Evolutionary conservation across 1,140 invertebrate genomes (phyloP).

Genomic region (Caenorhabditis tropicalis): DNA sequence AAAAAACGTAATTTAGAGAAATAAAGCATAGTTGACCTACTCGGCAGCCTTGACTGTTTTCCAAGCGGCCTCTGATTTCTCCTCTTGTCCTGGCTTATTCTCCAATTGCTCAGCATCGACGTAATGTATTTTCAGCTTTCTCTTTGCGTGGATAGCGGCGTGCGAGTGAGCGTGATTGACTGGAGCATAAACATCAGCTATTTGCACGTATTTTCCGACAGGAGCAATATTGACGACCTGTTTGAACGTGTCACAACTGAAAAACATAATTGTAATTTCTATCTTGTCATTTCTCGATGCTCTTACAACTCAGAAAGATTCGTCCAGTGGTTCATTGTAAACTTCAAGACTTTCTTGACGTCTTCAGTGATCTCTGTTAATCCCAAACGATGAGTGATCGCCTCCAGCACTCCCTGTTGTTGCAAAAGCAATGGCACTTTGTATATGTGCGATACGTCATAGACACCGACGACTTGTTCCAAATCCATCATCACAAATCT

Average conservation of each 20-base stretch:
- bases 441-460: constrained; percentile 92
- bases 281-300: constrained; percentile 75
- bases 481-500: constrained; percentile 93
- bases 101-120: constrained; percentile 91
- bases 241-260: constrained; percentile 81
- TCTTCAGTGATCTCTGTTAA: constrained; percentile 72
- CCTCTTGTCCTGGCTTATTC: constrained; percentile 75
- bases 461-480: constrained; percentile 90
- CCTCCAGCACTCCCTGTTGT: constrained; percentile 84
- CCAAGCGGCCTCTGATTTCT: constrained; percentile 91
- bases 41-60: constrained; percentile 85
- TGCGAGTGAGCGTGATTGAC: constrained; percentile 93
- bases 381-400: constrained; percentile 61
- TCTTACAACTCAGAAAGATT: constrained; percentile 83
- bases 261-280: constrained; percentile 85
- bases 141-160: constrained; percentile 83
- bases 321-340: constrained; percentile 88
- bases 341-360: constrained; percentile 76
- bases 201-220: constrained; percentile 97
- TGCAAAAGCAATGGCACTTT: constrained; percentile 92
- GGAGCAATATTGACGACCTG: constrained; percentile 88
- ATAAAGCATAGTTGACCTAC: constrained; percentile 77
- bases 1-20: constrained; percentile 61
- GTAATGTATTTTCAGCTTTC: constrained; percentile 80
- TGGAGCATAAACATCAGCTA: constrained; percentile 94